Evolutionary conservation across 2,113 vertebrate species (phyloP).

Genomic region (Gallinago jamesoni): DNA sequence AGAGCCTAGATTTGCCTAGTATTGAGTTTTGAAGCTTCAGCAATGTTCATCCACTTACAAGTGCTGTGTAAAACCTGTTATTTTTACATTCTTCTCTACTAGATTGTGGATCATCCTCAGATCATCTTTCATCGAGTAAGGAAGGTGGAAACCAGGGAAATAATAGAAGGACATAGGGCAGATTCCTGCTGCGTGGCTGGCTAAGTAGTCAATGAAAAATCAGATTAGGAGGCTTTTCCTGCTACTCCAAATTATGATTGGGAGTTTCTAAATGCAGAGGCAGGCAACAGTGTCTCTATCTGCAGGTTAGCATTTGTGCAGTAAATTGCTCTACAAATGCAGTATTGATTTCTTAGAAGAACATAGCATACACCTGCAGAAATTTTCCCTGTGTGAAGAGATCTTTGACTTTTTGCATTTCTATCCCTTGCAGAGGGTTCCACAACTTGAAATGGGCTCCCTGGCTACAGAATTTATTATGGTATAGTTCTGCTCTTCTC

Average conservation of each 20-base stretch:
- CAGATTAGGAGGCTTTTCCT: neutral
- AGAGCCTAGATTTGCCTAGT: neutral
- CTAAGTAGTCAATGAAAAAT: neutral
- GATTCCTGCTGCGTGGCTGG: neutral
- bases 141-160: neutral
- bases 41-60: neutral
- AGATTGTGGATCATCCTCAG: neutral
- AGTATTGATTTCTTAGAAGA: conserved; percentile 8
- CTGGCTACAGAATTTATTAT: neutral
- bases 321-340: conserved; percentile 2
- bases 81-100: neutral
- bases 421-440: neutral
- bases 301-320: neutral
- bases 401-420: neutral
- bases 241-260: neutral
- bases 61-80: neutral
- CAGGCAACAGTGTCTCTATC: neutral
- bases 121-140: neutral
- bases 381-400: neutral
- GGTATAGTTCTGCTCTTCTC: neutral
- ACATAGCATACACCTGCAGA: neutral
- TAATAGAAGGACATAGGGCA: neutral
- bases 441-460: neutral
- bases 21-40: neutral
- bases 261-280: neutral